These are phyloP conservation scores for Julus scanicus DNA, from an alignment of 2,888 invertebrate genomes.

Conservation along the genomic window DNA sequence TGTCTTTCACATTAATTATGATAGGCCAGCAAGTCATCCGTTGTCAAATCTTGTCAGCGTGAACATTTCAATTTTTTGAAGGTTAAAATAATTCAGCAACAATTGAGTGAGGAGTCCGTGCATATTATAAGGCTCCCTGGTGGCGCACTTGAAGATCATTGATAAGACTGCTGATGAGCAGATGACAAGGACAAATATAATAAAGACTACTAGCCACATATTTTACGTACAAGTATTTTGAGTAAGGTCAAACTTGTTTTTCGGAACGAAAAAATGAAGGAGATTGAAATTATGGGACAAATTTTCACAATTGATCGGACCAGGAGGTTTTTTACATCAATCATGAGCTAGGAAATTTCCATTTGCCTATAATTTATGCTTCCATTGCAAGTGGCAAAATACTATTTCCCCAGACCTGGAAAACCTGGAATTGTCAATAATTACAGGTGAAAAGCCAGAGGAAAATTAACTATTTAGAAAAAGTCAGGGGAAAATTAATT, in stretches of 20 bases:
- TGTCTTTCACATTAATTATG: not conserved
- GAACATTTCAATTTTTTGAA: not conserved
- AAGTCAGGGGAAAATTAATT: too few species aligned
- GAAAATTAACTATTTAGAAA: too few species aligned
- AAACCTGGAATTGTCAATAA: too few species aligned
- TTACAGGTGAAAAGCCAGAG: too few species aligned
- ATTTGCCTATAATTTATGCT: not conserved
- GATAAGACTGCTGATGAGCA: not conserved
- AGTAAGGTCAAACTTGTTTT: too few species aligned
- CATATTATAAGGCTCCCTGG: not conserved
- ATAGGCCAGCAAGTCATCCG: not conserved
- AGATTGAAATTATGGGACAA: too few species aligned
- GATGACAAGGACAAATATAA: not conserved
- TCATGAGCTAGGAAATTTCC: not conserved
- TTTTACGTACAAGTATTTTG: too few species aligned
- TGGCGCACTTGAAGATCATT: not conserved
- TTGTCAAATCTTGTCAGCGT: not conserved
- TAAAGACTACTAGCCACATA: not conserved
- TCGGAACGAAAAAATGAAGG: too few species aligned
- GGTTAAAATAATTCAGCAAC: not conserved
- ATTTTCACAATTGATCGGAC: too few species aligned
- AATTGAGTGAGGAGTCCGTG: not conserved
- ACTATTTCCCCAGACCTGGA: too few species aligned
- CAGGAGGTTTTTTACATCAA: too few species aligned
- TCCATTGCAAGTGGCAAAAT: too few species aligned